Percentiles rank a stretch among this genome's conserved stretches.
Evolutionary conservation across 2,888 invertebrate genomes (phyloP).

Genomic region (Amphipyra berbera): DNA sequence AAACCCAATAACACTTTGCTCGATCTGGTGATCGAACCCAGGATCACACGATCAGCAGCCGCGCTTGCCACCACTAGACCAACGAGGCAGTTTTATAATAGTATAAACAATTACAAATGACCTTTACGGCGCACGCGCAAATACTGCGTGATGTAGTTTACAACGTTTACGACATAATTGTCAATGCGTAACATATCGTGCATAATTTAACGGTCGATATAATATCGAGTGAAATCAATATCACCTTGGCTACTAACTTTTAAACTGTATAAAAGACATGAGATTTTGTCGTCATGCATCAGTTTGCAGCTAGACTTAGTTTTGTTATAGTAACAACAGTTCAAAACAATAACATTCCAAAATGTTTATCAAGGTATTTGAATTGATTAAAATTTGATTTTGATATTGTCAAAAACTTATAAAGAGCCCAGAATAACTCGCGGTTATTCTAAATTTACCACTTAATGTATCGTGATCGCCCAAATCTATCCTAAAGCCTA

Average conservation of each 20-base stretch:
- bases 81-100: slow-evolving; percentile 3
- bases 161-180: slow-evolving; percentile 33
- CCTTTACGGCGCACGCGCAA: slow-evolving; percentile 31
- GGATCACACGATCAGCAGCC: too few species aligned
- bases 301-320: slow-evolving; percentile 28
- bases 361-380: slow-evolving; percentile 53
- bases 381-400: background rate
- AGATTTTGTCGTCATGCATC: slow-evolving; percentile 30
- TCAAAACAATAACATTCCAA: slow-evolving; percentile 19
- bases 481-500: too few species aligned
- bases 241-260: slow-evolving; percentile 48
- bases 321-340: slow-evolving; percentile 4
- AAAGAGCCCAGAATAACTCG: too few species aligned
- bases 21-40: too few species aligned
- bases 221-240: slow-evolving; percentile 53
- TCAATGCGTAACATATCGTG: slow-evolving; percentile 41
- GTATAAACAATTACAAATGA: slow-evolving; percentile 17
- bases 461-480: too few species aligned
- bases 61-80: too few species aligned
- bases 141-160: slow-evolving; percentile 15
- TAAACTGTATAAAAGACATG: slow-evolving; percentile 51
- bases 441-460: too few species aligned
- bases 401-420: background rate
- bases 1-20: too few species aligned
- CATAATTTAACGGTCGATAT: slow-evolving; percentile 49